A percentile compares a stretch with the other conserved stretches of the same genome.
These are phyloP conservation scores for Cecropterus lyciades DNA, from an alignment of 1,140 invertebrate genomes.

Conservation along the genomic window DNA sequence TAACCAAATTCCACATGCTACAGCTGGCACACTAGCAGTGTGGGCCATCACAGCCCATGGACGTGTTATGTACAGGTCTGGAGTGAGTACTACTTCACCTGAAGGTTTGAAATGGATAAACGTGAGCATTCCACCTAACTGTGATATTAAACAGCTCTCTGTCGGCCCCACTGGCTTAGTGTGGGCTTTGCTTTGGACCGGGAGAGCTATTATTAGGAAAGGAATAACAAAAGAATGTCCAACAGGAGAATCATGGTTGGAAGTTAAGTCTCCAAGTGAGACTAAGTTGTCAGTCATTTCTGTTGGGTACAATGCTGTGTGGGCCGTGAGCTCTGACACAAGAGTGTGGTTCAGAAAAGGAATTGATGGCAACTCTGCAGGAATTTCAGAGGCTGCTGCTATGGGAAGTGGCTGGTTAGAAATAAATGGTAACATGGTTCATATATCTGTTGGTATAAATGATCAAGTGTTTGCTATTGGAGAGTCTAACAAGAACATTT, in stretches of 20 bases:
- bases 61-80: conserved; percentile 92
- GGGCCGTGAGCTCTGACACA: conserved; percentile 93
- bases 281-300: conserved; percentile 90
- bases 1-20: conserved; percentile 90
- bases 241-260: conserved; percentile 91
- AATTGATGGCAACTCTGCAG: conserved; percentile 89
- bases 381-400: conserved; percentile 88
- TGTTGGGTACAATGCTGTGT: conserved; percentile 93
- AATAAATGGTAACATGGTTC: conserved; percentile 93
- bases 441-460: conserved; percentile 93
- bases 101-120: conserved; percentile 94
- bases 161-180: conserved; percentile 93
- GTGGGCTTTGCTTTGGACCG: conserved; percentile 93
- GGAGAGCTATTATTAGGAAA: conserved; percentile 91
- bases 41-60: conserved; percentile 97
- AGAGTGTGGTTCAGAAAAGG: conserved; percentile 96
- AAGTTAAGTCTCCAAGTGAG: conserved; percentile 89
- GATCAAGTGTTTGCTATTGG: conserved; percentile 89
- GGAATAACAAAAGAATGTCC: conserved; percentile 90
- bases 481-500: conserved; percentile 90
- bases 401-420: conserved; percentile 92
- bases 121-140: conserved; percentile 89
- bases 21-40: conserved; percentile 90
- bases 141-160: conserved; percentile 93
- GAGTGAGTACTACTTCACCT: conserved; percentile 91